Base-by-base conservation (phyloP, 64 coral and sea anemone species). In the Montipora sp. region DNA sequence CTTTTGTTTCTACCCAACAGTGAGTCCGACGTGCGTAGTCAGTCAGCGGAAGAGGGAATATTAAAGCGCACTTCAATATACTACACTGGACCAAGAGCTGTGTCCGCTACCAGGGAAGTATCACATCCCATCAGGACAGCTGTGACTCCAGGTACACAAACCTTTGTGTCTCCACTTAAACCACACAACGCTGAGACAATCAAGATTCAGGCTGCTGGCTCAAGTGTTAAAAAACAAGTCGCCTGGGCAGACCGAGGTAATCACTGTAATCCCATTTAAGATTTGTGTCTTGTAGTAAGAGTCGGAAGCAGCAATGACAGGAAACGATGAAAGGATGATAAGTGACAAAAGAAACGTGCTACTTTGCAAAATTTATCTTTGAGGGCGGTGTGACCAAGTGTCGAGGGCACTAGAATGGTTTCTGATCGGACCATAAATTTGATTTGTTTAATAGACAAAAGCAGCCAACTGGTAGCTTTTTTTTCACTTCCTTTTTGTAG, bases 241-340 rank as follows among this genome's bases (percentile, higher is more conserved):
- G 87, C 93, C 74, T 94, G 93, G 93, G 93, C 93, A 59, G 93
- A 90, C 70, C 53, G 66, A 57, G 93, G 93, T 90, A 53, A 83
- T 57, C 20, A 24, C 21, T 6, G 9, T 10, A 55, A 55, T 55
- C 10, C 36, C 14, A 63, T 12, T 11, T 63, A 14, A 14, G 51
- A 55, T 55, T 55, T 55, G 51, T 55, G 10, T 10, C 51, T 55
- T 55, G 51, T 7, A 36, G 36, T 55, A 10, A 10, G 51, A 55
- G 51, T 5, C 0, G 51, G 0, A 55, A 63, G 1, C 60, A 12
- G 14, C 11, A 3, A 63, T 3, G 14, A 12, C 8, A 63, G 14
- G 60, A 57, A 57, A 57, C 6, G 53, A 57, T 57, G 53, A 57
- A 6, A 57, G 53, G 53, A 8, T 57, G 53, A 57, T 8, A 57